Conservation (phyloP, 2,113 vertebrate genomes). For the Actenoides hombroni region DNA sequence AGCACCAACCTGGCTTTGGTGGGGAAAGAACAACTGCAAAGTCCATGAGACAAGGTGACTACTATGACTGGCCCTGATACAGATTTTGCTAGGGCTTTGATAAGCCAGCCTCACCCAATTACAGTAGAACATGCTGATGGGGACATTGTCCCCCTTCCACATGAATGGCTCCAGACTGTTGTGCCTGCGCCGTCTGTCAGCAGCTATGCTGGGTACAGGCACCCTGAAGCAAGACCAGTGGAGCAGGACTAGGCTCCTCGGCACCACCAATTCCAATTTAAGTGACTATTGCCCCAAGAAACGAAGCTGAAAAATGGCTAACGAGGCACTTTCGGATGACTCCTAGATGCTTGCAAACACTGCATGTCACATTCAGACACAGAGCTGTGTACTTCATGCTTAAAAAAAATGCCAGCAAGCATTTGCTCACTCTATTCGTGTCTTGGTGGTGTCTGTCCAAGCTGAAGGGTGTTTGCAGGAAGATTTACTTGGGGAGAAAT, state of each 20-base stretch:
- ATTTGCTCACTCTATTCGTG: not conserved
- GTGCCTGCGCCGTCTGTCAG: accelerated
- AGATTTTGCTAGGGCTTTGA: not conserved
- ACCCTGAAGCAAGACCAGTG: not conserved
- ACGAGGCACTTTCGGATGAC: not conserved
- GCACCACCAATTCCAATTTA: not conserved
- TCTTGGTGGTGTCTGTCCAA: not conserved
- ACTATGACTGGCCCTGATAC: not conserved
- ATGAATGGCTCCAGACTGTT: accelerated
- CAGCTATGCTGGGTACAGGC: not conserved
- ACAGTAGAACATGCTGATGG: not conserved
- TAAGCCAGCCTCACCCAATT: not conserved
- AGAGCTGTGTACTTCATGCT: not conserved
- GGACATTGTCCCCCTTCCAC: not conserved
- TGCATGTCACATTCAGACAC: not conserved
- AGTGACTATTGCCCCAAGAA: not conserved
- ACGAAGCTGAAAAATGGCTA: not conserved
- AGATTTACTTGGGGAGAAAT: not conserved
- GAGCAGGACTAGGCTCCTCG: not conserved
- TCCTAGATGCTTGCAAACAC: not conserved
- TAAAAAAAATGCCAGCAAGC: not conserved
- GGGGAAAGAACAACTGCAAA: not conserved
- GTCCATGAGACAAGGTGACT: not conserved
- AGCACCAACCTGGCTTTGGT: accelerated
- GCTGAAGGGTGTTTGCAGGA: not conserved